Evolutionary conservation across 2,797 vertebrate species (phyloP).

Genomic region (Eulemur mongoz): DNA sequence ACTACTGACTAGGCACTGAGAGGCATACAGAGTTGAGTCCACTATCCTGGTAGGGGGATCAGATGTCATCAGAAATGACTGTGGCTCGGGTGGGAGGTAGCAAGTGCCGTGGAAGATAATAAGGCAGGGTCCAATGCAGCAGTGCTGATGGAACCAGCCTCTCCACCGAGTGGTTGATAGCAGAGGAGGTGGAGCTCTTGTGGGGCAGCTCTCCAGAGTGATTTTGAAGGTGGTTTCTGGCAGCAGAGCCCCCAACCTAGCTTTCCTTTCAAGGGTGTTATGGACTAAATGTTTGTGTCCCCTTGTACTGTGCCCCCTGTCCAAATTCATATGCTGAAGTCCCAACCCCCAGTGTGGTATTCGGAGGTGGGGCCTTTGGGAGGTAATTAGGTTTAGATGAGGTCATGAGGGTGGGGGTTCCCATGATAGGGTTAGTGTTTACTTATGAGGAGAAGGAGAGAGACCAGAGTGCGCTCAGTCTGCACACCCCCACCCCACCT

Average conservation of each 20-base stretch:
- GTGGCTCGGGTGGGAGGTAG: neutral
- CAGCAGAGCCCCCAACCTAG: neutral
- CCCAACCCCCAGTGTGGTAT: neutral
- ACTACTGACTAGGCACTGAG: neutral
- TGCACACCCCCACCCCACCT: no score
- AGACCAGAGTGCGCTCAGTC: neutral
- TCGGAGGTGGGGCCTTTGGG: neutral
- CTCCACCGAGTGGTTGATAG: neutral
- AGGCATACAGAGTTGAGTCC: neutral
- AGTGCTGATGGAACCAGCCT: neutral
- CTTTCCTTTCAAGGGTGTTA: neutral
- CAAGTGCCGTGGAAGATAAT: neutral
- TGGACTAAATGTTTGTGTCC: neutral
- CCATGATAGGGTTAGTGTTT: neutral
- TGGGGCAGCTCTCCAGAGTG: neutral
- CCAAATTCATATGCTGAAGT: neutral
- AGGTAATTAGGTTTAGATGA: neutral
- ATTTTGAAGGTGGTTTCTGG: neutral
- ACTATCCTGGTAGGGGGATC: neutral
- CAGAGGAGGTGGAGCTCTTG: neutral
- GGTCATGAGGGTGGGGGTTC: neutral
- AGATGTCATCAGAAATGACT: neutral
- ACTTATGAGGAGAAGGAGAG: neutral
- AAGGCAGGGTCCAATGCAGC: neutral
- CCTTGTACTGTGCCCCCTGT: no score